A percentile compares a stretch with the other conserved stretches of the same genome.
Evolutionary conservation across 2,888 invertebrate genomes (phyloP).

Genomic region (Heliconius sara): DNA sequence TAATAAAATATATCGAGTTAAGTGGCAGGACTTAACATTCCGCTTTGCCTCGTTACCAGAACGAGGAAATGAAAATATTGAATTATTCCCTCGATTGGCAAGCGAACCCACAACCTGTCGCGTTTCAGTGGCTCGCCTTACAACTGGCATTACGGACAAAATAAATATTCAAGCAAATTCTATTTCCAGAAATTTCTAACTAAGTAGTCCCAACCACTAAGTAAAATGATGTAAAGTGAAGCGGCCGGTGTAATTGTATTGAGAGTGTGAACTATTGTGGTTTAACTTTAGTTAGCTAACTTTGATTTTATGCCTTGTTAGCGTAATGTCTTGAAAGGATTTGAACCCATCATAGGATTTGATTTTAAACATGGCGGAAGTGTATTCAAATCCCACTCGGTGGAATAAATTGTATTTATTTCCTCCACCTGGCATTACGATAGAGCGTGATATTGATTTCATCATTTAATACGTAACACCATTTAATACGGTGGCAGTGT

Average conservation of each 20-base stretch:
- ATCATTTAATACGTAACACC: no score
- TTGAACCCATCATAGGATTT: no score
- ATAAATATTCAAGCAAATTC: conserved; percentile 10
- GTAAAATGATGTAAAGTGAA: conserved; percentile 40
- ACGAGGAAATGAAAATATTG: no score
- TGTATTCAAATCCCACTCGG: neutral
- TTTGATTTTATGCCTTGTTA: conserved; percentile 34
- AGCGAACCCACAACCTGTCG: no score
- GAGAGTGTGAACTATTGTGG: conserved; percentile 43
- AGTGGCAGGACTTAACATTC: no score
- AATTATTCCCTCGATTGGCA: no score
- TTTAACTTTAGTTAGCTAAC: conserved; percentile 39
- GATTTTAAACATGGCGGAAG: neutral
- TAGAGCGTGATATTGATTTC: neutral
- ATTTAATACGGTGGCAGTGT: no score
- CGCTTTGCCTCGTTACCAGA: no score
- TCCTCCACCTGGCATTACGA: neutral
- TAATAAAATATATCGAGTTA: no score
- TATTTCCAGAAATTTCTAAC: conserved; percentile 34
- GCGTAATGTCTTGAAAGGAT: neutral
- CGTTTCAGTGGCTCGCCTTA: no score
- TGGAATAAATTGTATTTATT: neutral
- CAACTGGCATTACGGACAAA: no score
- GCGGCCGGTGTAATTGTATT: conserved; percentile 44
- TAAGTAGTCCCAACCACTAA: conserved; percentile 28